phyloP scores from a whole-genome alignment of 2,113 vertebrate genomes.

The Ctenodactylus gundi region DNA sequence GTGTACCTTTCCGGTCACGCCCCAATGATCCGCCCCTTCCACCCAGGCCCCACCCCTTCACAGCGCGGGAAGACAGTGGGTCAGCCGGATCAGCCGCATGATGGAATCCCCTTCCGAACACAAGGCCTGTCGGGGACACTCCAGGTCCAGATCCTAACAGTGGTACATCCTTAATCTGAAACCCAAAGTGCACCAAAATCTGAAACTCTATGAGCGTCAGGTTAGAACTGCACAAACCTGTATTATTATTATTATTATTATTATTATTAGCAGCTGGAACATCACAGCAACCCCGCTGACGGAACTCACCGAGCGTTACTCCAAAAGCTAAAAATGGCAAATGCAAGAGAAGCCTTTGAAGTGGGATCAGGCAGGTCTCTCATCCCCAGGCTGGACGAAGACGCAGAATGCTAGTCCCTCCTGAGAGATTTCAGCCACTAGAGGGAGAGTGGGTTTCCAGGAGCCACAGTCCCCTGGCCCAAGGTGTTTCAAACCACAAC shows the following conservation, averaged over 20 bases:
- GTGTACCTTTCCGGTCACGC: too few species aligned
- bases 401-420: background rate
- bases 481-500: background rate
- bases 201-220: background rate
- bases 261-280: background rate
- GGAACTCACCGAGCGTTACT: background rate
- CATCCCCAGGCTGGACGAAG: background rate
- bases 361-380: background rate
- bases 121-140: too few species aligned
- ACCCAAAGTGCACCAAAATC: background rate
- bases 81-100: too few species aligned
- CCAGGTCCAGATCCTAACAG: too few species aligned
- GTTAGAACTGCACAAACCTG: too few species aligned
- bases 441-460: constrained; percentile 33
- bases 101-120: too few species aligned
- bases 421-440: constrained; percentile 42
- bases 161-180: background rate
- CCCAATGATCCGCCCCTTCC: too few species aligned
- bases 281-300: background rate
- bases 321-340: background rate
- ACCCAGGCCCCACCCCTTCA: too few species aligned
- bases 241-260: background rate
- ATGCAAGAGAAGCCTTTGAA: background rate
- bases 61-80: too few species aligned
- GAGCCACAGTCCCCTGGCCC: background rate